Evolutionary conservation across 2,888 invertebrate genomes (phyloP), one percentile per base, ranked within the genome.

Genomic region (Noctua janthe): DNA sequence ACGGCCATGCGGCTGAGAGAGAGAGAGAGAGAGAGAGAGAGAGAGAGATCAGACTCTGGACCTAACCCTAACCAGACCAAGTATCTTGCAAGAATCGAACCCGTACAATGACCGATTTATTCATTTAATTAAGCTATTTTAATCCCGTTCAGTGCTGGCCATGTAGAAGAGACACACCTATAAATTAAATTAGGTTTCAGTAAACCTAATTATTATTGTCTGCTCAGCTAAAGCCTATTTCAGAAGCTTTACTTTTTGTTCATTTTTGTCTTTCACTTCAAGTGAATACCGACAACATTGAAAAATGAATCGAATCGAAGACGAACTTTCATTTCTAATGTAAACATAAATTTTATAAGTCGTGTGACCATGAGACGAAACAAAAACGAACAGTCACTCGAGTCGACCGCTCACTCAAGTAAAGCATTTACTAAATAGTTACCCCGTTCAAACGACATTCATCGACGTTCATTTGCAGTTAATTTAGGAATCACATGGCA

Each of bases 211-310:
- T 47, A 59, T 29, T n/a, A 73, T 59, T 49, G 39, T 56, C 15
- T 43, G 13, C 64, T 17, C 20, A 20, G 3, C 4, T 82, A 75
- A 82, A 82, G 64, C 17, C 35, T 3, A 20, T 64, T 35, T 35
- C 64, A 64, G 7, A 64, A 7, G 8, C 17, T 17, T 35, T 8
- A 17, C 3, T 35, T 35, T 35, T 35, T 35, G 47, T 47, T 47
- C 17, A 6, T 8, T 64, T 64, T 17, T 62, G 8, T 62, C 62
- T 17, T 62, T 62, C 13, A 62, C 13, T 56, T 56, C 10, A 56
- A 23, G 51, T 51, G 0, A 17, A 51, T 51, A 23, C 23, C 56
- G 3, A 56, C 23, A 56, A 56, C 23, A 13, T 62, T 62, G 15
- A 15, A 62, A 7, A 54, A 17, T 51, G 51, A 51, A 51, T 54